Evolutionary conservation across 2,888 invertebrate genomes (phyloP).

Genomic region (Drosophila niveifrons): DNA sequence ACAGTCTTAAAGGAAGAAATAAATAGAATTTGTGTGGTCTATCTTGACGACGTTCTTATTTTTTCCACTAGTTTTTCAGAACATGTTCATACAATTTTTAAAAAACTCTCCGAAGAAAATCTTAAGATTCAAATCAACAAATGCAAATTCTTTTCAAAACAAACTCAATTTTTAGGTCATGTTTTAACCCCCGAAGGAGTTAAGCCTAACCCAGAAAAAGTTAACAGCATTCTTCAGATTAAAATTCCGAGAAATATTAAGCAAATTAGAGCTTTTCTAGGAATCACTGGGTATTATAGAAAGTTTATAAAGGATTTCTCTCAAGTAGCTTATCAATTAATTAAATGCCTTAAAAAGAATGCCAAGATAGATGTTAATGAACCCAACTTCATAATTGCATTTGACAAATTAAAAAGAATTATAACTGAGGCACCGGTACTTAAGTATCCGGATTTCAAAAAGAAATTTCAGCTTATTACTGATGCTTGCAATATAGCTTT

Average conservation of each 20-base stretch:
- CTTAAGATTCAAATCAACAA: conserved; percentile 20
- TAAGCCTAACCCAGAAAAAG: conserved; percentile 2
- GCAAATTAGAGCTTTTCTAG: conserved; percentile 40
- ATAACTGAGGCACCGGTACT: conserved; percentile 33
- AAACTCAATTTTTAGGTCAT: conserved; percentile 14
- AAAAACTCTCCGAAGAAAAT: conserved; percentile 20
- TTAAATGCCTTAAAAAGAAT: conserved; percentile 41
- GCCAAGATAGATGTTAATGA: conserved; percentile 35
- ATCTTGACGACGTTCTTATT: conserved; percentile 13
- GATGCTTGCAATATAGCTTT: no score
- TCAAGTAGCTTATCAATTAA: conserved; percentile 36
- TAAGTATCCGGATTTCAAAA: conserved; percentile 38
- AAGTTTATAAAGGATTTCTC: conserved; percentile 13
- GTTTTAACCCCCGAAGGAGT: conserved; percentile 3
- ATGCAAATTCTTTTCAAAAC: conserved; percentile 18
- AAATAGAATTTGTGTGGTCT: conserved; percentile 12
- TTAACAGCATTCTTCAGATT: conserved; percentile 24
- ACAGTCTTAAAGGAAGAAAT: conserved; percentile 6
- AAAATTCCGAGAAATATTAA: conserved; percentile 26
- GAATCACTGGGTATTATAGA: conserved; percentile 12
- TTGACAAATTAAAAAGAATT: conserved; percentile 32
- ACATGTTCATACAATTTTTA: conserved; percentile 11
- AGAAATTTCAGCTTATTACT: conserved; percentile 36
- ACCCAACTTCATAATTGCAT: conserved; percentile 27
- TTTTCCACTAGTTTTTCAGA: conserved; percentile 3